Percentiles rank a stretch among this genome's conserved stretches.
Evolutionary conservation across 1,140 invertebrate species (phyloP).

Genomic region (Apolygus lucorum): DNA sequence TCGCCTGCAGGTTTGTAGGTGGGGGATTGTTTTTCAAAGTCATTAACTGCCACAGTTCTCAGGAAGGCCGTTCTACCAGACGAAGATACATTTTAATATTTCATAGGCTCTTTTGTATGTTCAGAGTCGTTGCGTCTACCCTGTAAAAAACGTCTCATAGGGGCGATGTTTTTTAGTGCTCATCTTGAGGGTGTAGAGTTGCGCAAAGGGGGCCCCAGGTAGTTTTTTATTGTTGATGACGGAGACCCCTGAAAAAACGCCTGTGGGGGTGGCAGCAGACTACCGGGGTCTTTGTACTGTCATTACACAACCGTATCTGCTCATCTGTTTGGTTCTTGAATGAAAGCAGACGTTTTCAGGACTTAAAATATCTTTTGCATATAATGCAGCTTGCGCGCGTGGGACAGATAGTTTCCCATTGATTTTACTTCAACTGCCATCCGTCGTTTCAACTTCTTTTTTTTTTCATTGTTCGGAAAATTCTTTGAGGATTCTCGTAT

Average conservation of each 20-base stretch:
- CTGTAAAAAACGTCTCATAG: neutral
- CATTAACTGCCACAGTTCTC: constrained; percentile 6
- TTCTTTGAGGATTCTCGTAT: too few species aligned
- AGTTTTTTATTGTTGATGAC: constrained; percentile 12
- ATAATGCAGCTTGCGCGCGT: constrained; percentile 1
- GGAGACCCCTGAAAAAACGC: neutral
- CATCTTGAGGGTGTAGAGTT: constrained; percentile 8
- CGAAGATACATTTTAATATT: constrained; percentile 8
- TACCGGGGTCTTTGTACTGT: constrained; percentile 16
- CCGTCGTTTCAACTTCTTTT: neutral
- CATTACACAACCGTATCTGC: constrained; percentile 15
- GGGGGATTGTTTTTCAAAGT: neutral
- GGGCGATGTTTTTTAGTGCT: constrained; percentile 8
- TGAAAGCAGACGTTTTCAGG: neutral
- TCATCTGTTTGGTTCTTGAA: constrained; percentile 13
- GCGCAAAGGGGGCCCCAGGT: constrained; percentile 6
- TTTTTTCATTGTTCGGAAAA: neutral
- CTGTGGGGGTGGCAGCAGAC: constrained; percentile 6
- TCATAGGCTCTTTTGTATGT: constrained; percentile 9
- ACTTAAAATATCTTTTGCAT: constrained; percentile 5
- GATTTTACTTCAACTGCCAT: constrained; percentile 1
- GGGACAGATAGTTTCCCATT: neutral
- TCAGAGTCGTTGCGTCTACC: neutral
- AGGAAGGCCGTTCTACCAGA: neutral
- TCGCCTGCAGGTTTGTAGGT: too few species aligned